Conservation (phyloP, 1,140 invertebrate species). For the Macrosteles quadrilineatus region DNA sequence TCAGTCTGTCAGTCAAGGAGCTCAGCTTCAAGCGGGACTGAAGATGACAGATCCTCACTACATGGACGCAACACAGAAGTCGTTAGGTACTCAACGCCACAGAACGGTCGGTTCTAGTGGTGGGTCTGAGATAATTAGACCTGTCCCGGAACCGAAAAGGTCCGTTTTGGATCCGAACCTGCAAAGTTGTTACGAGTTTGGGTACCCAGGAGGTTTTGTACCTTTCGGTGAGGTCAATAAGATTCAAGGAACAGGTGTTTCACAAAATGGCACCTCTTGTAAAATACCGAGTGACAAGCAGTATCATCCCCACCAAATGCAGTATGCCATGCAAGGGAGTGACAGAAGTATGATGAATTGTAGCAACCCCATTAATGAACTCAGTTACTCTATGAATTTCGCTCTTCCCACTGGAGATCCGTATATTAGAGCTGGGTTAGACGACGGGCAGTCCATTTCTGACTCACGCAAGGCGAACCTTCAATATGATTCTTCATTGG, state of each 20-base stretch:
- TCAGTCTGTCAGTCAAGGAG: conserved; percentile 12
- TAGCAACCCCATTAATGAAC: neutral
- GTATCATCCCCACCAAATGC: conserved; percentile 20
- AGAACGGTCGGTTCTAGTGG: neutral
- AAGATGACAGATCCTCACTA: conserved; percentile 18
- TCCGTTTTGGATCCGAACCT: neutral
- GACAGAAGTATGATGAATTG: conserved; percentile 11
- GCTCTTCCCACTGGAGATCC: neutral
- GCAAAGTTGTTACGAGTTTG: conserved; percentile 26
- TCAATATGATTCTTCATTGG: conserved; percentile 17
- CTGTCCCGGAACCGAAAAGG: conserved; percentile 19
- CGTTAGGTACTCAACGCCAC: neutral
- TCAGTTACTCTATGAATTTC: conserved; percentile 14
- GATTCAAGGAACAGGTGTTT: neutral
- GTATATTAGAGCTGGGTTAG: neutral
- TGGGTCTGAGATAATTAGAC: conserved; percentile 2
- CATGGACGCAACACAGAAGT: conserved; percentile 12
- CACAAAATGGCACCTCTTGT: conserved; percentile 5
- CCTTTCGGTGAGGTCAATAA: conserved; percentile 25
- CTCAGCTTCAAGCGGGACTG: conserved; percentile 7
- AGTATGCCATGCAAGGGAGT: neutral
- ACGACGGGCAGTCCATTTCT: neutral
- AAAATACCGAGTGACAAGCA: conserved; percentile 22
- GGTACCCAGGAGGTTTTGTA: conserved; percentile 6
- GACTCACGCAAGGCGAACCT: neutral